Base-by-base conservation (phyloP, 1,140 invertebrate species). In the Drosophila littoralis region DNA sequence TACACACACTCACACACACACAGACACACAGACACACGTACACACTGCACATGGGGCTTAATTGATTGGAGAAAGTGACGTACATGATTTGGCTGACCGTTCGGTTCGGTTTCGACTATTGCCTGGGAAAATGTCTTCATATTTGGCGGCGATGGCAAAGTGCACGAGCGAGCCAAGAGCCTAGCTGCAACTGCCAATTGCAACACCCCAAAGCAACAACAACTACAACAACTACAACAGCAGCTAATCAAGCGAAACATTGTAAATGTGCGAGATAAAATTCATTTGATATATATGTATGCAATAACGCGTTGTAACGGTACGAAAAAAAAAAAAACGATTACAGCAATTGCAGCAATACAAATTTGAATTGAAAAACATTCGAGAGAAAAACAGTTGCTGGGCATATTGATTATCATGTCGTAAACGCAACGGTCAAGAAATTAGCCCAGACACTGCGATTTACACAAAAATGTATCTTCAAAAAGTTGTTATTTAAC, bases 51-150 rank as follows among this genome's bases (percentile, higher is more conserved):
- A 75, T 88, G 76, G 59, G 58, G 83, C 75, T 88, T 88, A 86
- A 86, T 88, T 86, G 83, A 86, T 86, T 86, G 77, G 83, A 83
- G 83, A 86, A 86, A 86, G 83, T 86, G 68, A 88, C 60, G 73
- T 75, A 75, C 73, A 71, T 71, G 72, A 64, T 70, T 61, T 51
- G 50, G 64, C 82, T 58, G 69, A 51, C 45, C 76, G 61, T 70
- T 72, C 45, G 52, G 40, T 58, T 45, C 12, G 28, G 28, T 66
- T 46, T 17, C 32, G 32, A 12, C 17, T 15, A 36, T 59, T 48
- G 66, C 66, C 77, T 86, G 83, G 79, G 83, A 86, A 86, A 86
- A 82, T 88, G 73, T 82, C 72, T 86, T 73, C 73, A 86, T 82
- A 38, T 65, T 59, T 36, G 17, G 33, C 12, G 6, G 12, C 17